Evolutionary conservation across 2,888 invertebrate species (phyloP).

Genomic region (Pandemis heparana): DNA sequence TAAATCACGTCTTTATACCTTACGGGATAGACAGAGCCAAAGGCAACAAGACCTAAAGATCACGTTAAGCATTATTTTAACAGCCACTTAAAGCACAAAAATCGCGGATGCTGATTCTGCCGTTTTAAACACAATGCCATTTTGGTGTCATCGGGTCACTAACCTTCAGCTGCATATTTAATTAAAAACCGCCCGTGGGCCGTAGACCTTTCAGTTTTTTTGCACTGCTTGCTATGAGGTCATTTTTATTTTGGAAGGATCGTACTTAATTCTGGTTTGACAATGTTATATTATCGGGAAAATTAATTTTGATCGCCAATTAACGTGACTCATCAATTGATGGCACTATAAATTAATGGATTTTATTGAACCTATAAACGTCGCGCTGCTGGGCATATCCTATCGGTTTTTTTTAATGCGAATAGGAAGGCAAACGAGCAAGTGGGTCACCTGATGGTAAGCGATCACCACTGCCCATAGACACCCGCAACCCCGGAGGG

Average conservation of each 20-base stretch:
- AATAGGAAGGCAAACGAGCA: no score
- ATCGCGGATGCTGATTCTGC: background rate
- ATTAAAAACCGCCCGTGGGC: background rate
- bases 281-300: background rate
- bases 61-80: no score
- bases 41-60: no score
- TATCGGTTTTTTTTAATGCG: no score
- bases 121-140: background rate
- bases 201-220: background rate
- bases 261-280: background rate
- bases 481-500: no score
- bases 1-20: no score
- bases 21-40: no score
- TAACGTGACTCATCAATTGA: background rate
- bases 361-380: background rate
- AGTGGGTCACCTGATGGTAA: no score
- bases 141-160: background rate
- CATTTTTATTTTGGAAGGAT: background rate
- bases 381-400: no score
- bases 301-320: constrained; percentile 10
- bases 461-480: no score
- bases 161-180: constrained; percentile 1
- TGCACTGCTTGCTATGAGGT: background rate
- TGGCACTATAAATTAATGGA: background rate
- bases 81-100: no score